Percentiles rank a stretch among this genome's conserved stretches.
Evolutionary conservation across 2,113 vertebrate species (phyloP).

Genomic region (Seriola rivoliana): DNA sequence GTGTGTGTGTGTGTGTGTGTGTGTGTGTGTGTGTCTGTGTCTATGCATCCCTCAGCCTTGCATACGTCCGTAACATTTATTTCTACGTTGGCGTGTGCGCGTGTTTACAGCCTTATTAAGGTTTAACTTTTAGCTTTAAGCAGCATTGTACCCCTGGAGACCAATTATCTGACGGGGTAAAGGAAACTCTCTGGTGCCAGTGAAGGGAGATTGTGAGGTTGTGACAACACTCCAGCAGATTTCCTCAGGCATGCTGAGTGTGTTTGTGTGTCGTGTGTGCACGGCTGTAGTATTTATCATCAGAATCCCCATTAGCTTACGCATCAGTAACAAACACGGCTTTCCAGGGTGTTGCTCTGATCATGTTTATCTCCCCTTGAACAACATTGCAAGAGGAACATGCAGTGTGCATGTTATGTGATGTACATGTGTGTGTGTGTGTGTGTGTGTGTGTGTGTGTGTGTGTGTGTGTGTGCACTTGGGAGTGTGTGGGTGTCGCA

Average conservation of each 20-base stretch:
- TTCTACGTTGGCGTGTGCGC: constrained; percentile 31
- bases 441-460: constrained; percentile 19
- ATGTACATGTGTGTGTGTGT: background rate
- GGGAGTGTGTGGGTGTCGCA: constrained; percentile 24
- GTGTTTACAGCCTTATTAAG: constrained; percentile 76
- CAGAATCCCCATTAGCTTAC: constrained; percentile 47
- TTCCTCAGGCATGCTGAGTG: constrained; percentile 63
- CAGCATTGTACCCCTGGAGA: constrained; percentile 69
- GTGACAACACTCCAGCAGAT: constrained; percentile 71
- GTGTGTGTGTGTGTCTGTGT: background rate
- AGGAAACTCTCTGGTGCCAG: constrained; percentile 68
- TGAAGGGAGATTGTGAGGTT: constrained; percentile 62
- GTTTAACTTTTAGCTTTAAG: constrained; percentile 74
- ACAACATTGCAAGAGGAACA: constrained; percentile 3
- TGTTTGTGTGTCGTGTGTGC: constrained; percentile 36
- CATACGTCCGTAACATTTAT: constrained; percentile 38
- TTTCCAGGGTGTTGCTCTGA: constrained; percentile 58
- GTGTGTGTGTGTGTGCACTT: constrained; percentile 16
- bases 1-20: background rate
- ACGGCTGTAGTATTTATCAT: constrained; percentile 57
- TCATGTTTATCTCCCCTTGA: constrained; percentile 43
- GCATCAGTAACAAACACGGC: constrained; percentile 52
- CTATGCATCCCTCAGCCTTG: background rate
- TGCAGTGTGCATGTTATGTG: background rate
- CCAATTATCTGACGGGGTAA: constrained; percentile 82